Evolutionary conservation across 2,113 vertebrate species (phyloP), one percentile per base, ranked within the genome.

Genomic region (Salvator merianae): DNA sequence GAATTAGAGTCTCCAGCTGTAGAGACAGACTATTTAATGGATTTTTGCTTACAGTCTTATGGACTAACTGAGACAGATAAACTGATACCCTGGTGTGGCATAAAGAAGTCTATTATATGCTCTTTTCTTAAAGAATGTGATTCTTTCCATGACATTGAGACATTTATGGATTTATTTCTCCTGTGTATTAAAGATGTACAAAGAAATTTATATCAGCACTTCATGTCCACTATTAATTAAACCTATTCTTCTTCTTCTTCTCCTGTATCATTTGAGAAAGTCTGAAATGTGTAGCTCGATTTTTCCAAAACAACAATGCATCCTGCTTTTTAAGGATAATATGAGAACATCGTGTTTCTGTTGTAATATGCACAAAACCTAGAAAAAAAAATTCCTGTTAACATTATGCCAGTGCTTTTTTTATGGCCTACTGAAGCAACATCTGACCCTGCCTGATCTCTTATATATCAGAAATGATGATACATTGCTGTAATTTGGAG

Each of bases 401-500:
- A 79, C 3, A 40, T n/a, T 82, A 28, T 88, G 81, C 65, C 90
- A 85, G 1, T 16, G 88, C 26, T 81, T 92, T 88, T 90, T 88
- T 90, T 86, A 71, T 80, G 40, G 85, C 40, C 2, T 82, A 38
- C 79, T 93, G 70, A 87, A 94, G 86, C 83, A 87, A 88, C n/a
- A 72, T 84, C 75, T 89, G 77, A 93, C 83, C 75, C 47, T 83
- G 70, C 68, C 83, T 90, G 59, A 93, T 87, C 36, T 91, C 40
- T 3, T 55, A 73, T 79, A 77, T 91, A 32, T 83, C 0, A 0
- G 53, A 92, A 91, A 40, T 65, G 82, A 84, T 84, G 85, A 88
- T 84, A 80, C 82, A 88, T 89, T 86, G 69, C 83, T 73, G 40
- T 83, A 91, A 88, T 84, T 84, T 90, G 75, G 50, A 94, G 88